phyloP scores from a whole-genome alignment of 2,888 invertebrate genomes.

The Linyphia triangularis region DNA sequence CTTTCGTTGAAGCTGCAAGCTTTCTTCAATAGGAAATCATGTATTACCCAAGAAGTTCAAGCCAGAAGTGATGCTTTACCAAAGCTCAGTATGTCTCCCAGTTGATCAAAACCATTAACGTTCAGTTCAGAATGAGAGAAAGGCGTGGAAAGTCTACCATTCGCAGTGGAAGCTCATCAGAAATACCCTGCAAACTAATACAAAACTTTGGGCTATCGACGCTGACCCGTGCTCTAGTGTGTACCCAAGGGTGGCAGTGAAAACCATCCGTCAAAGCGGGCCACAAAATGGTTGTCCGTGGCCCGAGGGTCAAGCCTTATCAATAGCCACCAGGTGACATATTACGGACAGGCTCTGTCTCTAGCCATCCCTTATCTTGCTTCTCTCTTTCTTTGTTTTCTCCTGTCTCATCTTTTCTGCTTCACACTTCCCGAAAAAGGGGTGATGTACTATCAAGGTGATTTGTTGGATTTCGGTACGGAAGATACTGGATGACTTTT shows the following conservation, averaged over 20 bases:
- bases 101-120: constrained; percentile 40
- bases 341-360: constrained; percentile 60
- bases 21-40: no score
- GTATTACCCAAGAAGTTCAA: no score
- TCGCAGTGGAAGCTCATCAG: background rate
- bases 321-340: constrained; percentile 65
- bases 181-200: constrained; percentile 33
- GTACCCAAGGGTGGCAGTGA: constrained; percentile 22
- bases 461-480: constrained; percentile 58
- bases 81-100: no score
- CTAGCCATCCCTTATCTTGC: constrained; percentile 62
- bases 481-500: constrained; percentile 34
- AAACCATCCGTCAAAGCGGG: constrained; percentile 51
- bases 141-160: constrained; percentile 30
- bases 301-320: constrained; percentile 70
- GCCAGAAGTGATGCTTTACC: no score
- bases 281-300: constrained; percentile 54
- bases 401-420: constrained; percentile 32
- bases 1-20: no score
- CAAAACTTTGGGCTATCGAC: constrained; percentile 41
- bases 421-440: constrained; percentile 36
- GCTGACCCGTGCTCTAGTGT: constrained; percentile 16
- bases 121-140: constrained; percentile 39
- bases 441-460: constrained; percentile 43
- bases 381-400: constrained; percentile 45